These are phyloP conservation scores for Cyclopterus lumpus DNA, from an alignment of 2,797 vertebrate species.

Conservation along the genomic window DNA sequence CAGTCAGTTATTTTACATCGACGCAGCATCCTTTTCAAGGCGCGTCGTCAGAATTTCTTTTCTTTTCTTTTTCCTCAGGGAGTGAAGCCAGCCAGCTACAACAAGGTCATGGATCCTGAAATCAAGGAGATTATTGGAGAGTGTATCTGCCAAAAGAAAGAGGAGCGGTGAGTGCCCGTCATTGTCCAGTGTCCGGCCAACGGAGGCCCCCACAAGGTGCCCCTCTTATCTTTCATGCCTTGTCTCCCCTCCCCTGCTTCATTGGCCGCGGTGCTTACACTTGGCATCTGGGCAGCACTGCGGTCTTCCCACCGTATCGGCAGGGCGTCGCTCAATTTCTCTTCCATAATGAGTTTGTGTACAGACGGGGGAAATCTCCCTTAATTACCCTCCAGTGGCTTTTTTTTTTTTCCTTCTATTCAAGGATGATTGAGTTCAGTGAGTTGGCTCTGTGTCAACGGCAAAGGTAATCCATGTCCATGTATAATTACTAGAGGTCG, in stretches of 20 bases:
- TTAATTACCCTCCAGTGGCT: slow-evolving; percentile 25
- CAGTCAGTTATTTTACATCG: slow-evolving; percentile 39
- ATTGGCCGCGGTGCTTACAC: slow-evolving; percentile 49
- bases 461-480: slow-evolving; percentile 13
- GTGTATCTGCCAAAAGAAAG: slow-evolving; percentile 99
- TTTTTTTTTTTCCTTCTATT: background rate
- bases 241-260: slow-evolving; percentile 30
- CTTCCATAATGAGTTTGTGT: slow-evolving; percentile 58
- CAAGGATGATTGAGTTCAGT: slow-evolving; percentile 11
- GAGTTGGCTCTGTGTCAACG: slow-evolving; percentile 20
- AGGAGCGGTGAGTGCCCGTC: slow-evolving; percentile 90
- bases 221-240: slow-evolving; percentile 42
- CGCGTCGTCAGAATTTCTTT: slow-evolving; percentile 34
- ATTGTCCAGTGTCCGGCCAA: slow-evolving; percentile 33
- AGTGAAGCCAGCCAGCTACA: slow-evolving; percentile 98
- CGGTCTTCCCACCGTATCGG: slow-evolving; percentile 53
- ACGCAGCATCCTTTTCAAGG: slow-evolving; percentile 4
- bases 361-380: slow-evolving; percentile 29
- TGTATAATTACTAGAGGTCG: slow-evolving; percentile 8
- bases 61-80: slow-evolving; percentile 86
- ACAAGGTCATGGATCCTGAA: slow-evolving; percentile 97
- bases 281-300: slow-evolving; percentile 53
- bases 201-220: slow-evolving; percentile 45
- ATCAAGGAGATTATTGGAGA: slow-evolving; percentile 99
- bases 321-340: slow-evolving; percentile 44